Evolutionary conservation across 2,797 vertebrate genomes (phyloP), one percentile per base, ranked within the genome.

Genomic region (Chrysocyon brachyurus): DNA sequence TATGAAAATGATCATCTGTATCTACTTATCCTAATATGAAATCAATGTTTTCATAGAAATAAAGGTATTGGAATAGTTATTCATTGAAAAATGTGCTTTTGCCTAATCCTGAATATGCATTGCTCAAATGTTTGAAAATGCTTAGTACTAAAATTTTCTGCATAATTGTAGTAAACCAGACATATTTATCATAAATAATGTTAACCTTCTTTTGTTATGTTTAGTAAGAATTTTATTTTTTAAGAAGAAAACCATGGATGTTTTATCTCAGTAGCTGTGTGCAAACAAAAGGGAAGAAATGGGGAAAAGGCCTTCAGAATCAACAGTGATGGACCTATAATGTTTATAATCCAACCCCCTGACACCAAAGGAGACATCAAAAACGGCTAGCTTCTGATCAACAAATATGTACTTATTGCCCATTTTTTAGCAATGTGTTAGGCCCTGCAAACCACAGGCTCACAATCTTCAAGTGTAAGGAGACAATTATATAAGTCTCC

Each of bases 51-150:
- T 92, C 40, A 49, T 64, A 33, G 79, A 96, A 90, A 26, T 82
- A 36, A 91, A 95, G 24, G 2, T 85, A 92, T 68, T 90, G 46
- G 89, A 96, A 54, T 21, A 86, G 0, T 85, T 1, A 0, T 70
- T 95, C 33, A 88, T 3, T 78, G 19, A 61, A 49, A 70, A 92
- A 83, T 87, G 24, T 77, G 28, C 4, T 77, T 81, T n/a, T 46
- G 63, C 90, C 79, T 96, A 1, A 95, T 94, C 6, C 85, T 31
- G 40, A 91, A 87, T 66, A 56, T 64, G 0, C 24, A 19, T 91
- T 19, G 15, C 15, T 95, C 81, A 88, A 88, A 75, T 96, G 88
- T 64, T 97, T 97, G 1, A 4, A 95, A 97, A 92, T 97, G 11
- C 24, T 91, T 96, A 49, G 21, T 70, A 28, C 19, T 93, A 70